Percentiles rank a stretch among this genome's conserved stretches.
These are phyloP conservation scores for Xerus rutilus DNA, from an alignment of 2,797 vertebrate species.

Conservation along the genomic window DNA sequence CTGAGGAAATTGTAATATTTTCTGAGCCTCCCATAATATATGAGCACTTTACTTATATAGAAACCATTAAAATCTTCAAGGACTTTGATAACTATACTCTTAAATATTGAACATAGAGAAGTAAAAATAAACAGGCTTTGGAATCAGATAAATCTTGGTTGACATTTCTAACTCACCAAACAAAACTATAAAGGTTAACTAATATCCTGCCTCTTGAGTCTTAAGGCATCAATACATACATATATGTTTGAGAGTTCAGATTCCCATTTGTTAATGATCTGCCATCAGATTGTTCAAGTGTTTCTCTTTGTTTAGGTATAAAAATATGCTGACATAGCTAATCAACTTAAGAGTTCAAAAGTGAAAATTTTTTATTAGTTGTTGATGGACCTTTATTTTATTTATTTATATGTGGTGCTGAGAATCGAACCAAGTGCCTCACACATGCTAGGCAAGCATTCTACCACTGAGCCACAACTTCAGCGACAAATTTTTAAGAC, in stretches of 20 bases:
- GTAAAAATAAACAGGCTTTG: not conserved
- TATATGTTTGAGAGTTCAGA: not conserved
- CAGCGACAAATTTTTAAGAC: not conserved
- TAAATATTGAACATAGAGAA: not conserved
- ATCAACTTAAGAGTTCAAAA: constrained; percentile 33
- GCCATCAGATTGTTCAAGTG: not conserved
- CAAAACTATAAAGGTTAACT: not conserved
- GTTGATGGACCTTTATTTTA: too few species aligned
- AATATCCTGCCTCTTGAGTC: not conserved
- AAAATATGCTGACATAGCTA: not conserved
- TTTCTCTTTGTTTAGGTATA: not conserved
- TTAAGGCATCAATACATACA: not conserved
- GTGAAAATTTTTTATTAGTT: not conserved
- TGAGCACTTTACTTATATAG: not conserved
- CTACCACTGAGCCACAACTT: too few species aligned
- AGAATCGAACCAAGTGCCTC: too few species aligned
- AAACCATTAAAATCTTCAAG: constrained; percentile 25
- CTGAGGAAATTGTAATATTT: not conserved
- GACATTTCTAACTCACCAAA: constrained; percentile 24
- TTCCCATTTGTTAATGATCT: not conserved
- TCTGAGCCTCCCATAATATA: constrained; percentile 31
- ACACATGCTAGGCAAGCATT: too few species aligned
- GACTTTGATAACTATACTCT: constrained; percentile 13
- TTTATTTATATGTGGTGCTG: too few species aligned
- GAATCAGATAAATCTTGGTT: not conserved